These are phyloP conservation scores for Cydia amplana DNA, from an alignment of 1,140 invertebrate species.

Conservation along the genomic window DNA sequence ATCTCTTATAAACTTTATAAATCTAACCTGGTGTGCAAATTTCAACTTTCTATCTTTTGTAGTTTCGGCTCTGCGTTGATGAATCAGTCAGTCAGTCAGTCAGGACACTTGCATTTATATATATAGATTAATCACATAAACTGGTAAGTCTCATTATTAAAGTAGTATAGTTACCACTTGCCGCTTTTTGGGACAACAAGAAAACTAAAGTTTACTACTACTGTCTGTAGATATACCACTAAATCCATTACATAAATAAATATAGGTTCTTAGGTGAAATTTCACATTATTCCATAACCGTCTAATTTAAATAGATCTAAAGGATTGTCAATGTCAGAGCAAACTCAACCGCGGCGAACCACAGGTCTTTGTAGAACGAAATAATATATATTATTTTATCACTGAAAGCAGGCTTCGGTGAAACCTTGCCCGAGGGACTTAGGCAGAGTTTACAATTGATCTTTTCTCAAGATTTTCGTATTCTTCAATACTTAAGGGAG, in stretches of 20 bases:
- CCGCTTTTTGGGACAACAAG: too few relatives aligned
- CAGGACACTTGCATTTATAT: too few relatives aligned
- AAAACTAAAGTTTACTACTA: too few relatives aligned
- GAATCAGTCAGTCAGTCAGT: too few relatives aligned
- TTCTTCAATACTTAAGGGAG: slow-evolving; percentile 23
- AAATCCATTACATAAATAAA: too few relatives aligned
- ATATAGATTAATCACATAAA: too few relatives aligned
- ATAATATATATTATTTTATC: slow-evolving; percentile 29
- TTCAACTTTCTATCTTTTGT: too few relatives aligned
- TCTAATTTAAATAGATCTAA: slow-evolving; percentile 6
- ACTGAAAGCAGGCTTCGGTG: slow-evolving; percentile 6
- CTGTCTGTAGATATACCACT: background rate
- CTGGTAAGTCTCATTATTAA: too few relatives aligned
- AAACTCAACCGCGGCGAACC: background rate
- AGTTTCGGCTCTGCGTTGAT: too few relatives aligned
- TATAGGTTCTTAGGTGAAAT: background rate
- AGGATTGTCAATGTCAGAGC: slow-evolving; percentile 15
- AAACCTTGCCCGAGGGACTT: slow-evolving; percentile 23
- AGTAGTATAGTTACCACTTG: too few relatives aligned
- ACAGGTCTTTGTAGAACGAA: slow-evolving; percentile 20
- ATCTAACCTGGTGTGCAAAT: too few relatives aligned
- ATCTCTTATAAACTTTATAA: too few relatives aligned
- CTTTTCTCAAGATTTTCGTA: slow-evolving; percentile 10
- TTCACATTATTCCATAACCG: background rate
- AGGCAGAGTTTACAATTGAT: slow-evolving; percentile 15